These are phyloP conservation scores for Conus ventricosus DNA, from an alignment of 1,140 invertebrate genomes.

Conservation along the genomic window DNA sequence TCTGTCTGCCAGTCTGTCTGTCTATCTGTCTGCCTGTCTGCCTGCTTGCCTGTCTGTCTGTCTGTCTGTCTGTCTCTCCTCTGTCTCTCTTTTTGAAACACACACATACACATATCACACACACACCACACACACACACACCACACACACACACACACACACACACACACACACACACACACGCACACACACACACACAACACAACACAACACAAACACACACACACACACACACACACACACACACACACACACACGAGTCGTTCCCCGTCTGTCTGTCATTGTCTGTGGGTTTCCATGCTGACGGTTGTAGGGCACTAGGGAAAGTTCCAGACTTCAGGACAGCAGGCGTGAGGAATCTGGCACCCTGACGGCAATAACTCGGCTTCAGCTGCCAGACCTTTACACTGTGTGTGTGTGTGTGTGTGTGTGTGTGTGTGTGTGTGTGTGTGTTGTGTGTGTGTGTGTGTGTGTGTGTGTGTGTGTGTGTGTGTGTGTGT, in stretches of 20 bases:
- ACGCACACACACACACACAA: not conserved
- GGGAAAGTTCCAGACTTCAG: too few species aligned
- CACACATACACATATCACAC: not conserved
- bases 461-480: not conserved
- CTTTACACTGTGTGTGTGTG: not conserved
- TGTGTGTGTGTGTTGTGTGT: not conserved
- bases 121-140: conserved; percentile 15
- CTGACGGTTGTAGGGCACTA: not conserved
- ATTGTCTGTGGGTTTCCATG: not conserved
- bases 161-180: conserved; percentile 20
- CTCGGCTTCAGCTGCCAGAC: too few species aligned
- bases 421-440: not conserved
- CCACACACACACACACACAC: conserved; percentile 23
- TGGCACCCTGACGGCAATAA: too few species aligned
- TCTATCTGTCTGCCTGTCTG: too few species aligned
- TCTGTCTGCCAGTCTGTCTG: too few species aligned
- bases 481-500: not conserved
- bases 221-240: too few species aligned
- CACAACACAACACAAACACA: too few species aligned
- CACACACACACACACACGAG: too few species aligned
- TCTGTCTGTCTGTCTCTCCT: too few species aligned
- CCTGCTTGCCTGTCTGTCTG: too few species aligned
- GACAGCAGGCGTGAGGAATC: too few species aligned
- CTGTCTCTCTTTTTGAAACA: not conserved
- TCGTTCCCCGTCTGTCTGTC: not conserved